A percentile compares a stretch with the other conserved stretches of the same genome.
These are phyloP conservation scores for Patella vulgata DNA, from an alignment of 1,140 invertebrate genomes.

Conservation along the genomic window DNA sequence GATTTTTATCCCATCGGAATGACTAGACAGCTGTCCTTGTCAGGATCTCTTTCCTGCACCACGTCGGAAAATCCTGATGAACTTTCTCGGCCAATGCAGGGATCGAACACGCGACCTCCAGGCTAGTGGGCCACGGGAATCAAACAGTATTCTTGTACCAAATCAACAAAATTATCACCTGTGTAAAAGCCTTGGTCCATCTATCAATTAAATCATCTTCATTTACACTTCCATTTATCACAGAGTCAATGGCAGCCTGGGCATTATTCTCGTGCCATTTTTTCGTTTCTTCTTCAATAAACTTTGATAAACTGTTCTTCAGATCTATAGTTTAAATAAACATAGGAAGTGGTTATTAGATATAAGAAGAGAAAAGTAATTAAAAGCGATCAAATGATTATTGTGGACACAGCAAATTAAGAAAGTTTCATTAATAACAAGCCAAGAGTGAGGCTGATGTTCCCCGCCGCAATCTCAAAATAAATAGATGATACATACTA, in stretches of 20 bases:
- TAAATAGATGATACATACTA: too few species aligned
- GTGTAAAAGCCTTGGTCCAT: constrained; percentile 77
- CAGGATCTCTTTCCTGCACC: too few species aligned
- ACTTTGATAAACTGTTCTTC: constrained; percentile 55
- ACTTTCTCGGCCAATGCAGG: too few species aligned
- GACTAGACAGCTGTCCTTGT: too few species aligned
- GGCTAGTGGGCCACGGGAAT: too few species aligned
- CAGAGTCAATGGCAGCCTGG: constrained; percentile 67
- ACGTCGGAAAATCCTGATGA: too few species aligned
- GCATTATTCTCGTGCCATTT: constrained; percentile 70
- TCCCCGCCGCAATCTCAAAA: too few species aligned
- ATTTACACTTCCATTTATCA: constrained; percentile 71
- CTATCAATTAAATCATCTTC: constrained; percentile 76
- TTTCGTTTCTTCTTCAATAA: constrained; percentile 67
- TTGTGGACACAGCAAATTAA: not conserved
- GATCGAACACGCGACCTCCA: too few species aligned
- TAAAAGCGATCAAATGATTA: not conserved
- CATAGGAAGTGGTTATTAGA: not conserved
- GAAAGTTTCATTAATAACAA: not conserved
- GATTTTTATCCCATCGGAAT: too few species aligned
- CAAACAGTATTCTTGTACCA: too few species aligned
- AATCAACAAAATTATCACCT: constrained; percentile 73
- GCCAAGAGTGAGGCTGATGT: too few species aligned
- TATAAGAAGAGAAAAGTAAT: not conserved
- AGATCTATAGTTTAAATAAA: constrained; percentile 60